Evolutionary conservation across 2,113 vertebrate genomes (phyloP).

Genomic region (Saimiri boliviensis): DNA sequence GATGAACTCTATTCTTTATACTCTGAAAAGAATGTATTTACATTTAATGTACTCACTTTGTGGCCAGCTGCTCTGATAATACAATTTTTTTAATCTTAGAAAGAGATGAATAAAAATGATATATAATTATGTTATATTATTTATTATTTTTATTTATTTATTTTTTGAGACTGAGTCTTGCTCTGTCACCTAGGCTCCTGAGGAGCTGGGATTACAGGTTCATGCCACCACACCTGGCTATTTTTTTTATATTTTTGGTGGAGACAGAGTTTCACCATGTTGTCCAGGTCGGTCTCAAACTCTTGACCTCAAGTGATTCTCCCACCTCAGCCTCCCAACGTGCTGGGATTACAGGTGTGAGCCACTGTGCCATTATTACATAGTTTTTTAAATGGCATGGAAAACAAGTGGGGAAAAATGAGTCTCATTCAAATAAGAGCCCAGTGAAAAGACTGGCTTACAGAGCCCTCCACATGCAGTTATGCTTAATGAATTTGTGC

Average conservation of each 20-base stretch:
- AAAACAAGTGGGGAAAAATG: background rate
- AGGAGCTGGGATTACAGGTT: too few relatives aligned
- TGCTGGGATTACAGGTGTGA: too few relatives aligned
- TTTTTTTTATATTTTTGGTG: too few relatives aligned
- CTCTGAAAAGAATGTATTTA: background rate
- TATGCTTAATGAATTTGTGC: background rate
- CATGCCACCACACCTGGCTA: too few relatives aligned
- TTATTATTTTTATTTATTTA: too few relatives aligned
- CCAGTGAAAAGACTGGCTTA: background rate
- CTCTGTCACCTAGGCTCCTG: too few relatives aligned
- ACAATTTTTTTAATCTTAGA: background rate
- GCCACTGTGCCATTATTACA: background rate
- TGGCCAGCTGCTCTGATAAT: background rate
- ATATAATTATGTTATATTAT: background rate
- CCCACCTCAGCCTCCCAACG: too few relatives aligned
- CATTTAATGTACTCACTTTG: background rate
- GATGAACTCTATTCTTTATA: background rate
- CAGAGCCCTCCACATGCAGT: rapidly evolving
- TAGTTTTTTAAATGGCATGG: background rate
- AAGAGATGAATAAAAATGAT: background rate
- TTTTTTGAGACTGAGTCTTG: too few relatives aligned
- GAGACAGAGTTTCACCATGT: too few relatives aligned
- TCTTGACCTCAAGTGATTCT: too few relatives aligned
- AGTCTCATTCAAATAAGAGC: background rate
- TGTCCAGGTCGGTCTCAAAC: too few relatives aligned